Base-by-base conservation (phyloP, 1,140 invertebrate genomes). In the Chymomyza costata region DNA sequence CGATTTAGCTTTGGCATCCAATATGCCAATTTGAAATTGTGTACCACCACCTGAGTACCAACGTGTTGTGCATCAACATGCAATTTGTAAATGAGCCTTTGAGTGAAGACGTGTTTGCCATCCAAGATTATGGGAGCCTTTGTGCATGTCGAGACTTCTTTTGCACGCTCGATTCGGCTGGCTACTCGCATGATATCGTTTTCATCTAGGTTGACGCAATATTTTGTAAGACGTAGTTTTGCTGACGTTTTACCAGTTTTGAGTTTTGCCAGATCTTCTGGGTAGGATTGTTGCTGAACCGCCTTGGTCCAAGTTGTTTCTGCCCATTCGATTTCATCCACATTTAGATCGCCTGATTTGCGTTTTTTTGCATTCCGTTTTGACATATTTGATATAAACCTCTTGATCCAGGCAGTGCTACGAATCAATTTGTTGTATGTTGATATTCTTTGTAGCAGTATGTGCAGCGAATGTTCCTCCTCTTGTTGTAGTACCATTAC, bases 361-460 rank as follows among this genome's bases (percentile, higher is more conserved):
- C n/a, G 6, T 37, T 37, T 37, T 3, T 3, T n/a, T 13, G n/a
- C 15, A 5, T n/a, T 37, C 11, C 6, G 15, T 11, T 37, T 11
- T 13, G 3, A 15, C 5, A 15, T 37, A 5, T 11, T 37, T 13
- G 15, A 11, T 5, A n/a, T n/a, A 11, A 37, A 37, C 15, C 34
- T 37, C n/a, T 37, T 37, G 3, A 37, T 37, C 34, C 34, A 37
- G 15, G 5, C 34, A 5, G 15, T 15, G 5, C 5, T 13, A 6
- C 34, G n/a, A 5, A 13, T 11, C 5, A 37, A 6, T 15, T 37
- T 37, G 3, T 6, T 37, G 6, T 15, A 37, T 11, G 5, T 13
- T 13, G 34, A 37, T 5, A 37, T n/a, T 11, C 34, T 37, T 37
- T 37, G n/a, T n/a, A n/a, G n/a, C n/a, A n/a, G n/a, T n/a, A n/a